Evolutionary conservation across 2,797 vertebrate genomes (phyloP).

Genomic region (Alectoris magna): DNA sequence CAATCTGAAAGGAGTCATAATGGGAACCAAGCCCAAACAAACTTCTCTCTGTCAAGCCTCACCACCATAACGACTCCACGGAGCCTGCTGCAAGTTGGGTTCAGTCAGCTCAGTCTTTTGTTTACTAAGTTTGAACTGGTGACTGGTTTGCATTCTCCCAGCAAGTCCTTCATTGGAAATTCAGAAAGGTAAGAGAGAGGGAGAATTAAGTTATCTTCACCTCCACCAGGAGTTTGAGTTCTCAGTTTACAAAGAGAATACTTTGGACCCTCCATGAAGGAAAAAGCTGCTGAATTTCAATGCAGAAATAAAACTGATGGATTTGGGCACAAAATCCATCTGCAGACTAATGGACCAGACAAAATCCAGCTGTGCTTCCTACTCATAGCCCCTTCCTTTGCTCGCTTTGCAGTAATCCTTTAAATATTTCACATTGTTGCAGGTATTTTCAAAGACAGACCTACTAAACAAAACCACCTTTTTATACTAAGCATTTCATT

Average conservation of each 20-base stretch:
- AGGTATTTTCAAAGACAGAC: conserved; percentile 8
- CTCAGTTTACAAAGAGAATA: neutral
- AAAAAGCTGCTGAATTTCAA: conserved; percentile 1
- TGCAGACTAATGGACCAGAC: conserved; percentile 18
- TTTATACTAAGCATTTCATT: neutral
- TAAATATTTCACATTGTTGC: neutral
- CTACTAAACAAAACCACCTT: neutral
- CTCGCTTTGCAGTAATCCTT: neutral
- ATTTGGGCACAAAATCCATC: conserved; percentile 23
- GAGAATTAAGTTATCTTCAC: neutral
- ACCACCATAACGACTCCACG: conserved; percentile 4
- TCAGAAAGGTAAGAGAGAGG: neutral
- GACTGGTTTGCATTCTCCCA: neutral
- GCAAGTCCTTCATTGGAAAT: neutral
- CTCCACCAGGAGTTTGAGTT: neutral
- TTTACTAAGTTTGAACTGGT: neutral
- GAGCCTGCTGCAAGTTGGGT: conserved; percentile 3
- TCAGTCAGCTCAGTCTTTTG: conserved; percentile 5
- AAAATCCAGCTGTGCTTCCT: conserved; percentile 41
- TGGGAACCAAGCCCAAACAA: conserved; percentile 55
- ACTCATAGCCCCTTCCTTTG: neutral
- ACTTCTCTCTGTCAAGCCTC: conserved; percentile 44
- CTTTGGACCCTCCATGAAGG: neutral
- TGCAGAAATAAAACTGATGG: conserved; percentile 3
- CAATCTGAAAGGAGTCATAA: conserved; percentile 34